Percentiles rank a stretch among this genome's conserved stretches.
Conservation (phyloP, 2,113 vertebrate species). For the Gymnorhina tibicen region DNA sequence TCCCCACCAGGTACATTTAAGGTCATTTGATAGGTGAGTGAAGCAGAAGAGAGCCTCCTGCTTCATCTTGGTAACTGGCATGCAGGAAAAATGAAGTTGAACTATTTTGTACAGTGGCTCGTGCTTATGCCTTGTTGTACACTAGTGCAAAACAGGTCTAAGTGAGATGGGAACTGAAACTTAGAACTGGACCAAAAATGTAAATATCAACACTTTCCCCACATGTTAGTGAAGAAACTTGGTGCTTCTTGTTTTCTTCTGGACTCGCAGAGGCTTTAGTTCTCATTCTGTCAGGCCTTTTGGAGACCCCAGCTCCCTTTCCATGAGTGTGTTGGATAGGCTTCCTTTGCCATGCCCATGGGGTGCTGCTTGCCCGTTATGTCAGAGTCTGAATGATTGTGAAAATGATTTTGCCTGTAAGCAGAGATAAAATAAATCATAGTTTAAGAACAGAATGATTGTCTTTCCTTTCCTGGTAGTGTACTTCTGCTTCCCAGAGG, state of each 20-base stretch:
- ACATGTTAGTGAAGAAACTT: neutral
- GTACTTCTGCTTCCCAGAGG: neutral
- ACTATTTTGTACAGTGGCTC: neutral
- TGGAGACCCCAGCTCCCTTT: neutral
- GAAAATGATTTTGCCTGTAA: neutral
- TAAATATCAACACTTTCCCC: neutral
- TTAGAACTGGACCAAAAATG: neutral
- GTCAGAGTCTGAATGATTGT: neutral
- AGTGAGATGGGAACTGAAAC: neutral
- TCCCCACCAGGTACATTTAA: neutral
- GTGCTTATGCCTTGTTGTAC: neutral
- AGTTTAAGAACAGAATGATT: neutral
- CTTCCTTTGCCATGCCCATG: neutral
- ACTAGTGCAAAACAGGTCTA: neutral
- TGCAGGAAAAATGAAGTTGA: neutral
- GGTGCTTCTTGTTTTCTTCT: neutral
- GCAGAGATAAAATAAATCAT: neutral
- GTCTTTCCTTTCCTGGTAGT: neutral
- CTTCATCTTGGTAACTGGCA: neutral
- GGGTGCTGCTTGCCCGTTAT: neutral
- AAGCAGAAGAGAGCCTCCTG: neutral
- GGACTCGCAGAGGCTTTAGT: neutral
- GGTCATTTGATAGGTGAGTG: neutral
- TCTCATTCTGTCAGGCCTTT: neutral
- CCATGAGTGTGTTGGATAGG: neutral